These are phyloP conservation scores for Chaenodraco wilsoni DNA, from an alignment of 2,797 vertebrate genomes.

Conservation along the genomic window DNA sequence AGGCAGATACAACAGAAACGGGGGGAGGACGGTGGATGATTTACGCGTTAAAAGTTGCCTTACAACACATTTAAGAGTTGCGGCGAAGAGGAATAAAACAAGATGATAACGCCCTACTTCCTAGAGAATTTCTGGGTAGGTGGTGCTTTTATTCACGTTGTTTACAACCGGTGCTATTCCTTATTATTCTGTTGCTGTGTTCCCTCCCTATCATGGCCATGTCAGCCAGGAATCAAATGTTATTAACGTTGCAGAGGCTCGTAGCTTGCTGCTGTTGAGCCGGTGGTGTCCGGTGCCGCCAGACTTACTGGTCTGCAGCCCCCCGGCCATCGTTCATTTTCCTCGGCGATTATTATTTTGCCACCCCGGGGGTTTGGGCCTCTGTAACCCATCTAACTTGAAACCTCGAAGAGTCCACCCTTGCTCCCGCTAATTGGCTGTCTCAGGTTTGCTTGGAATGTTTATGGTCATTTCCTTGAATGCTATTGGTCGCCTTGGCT, in stretches of 20 bases:
- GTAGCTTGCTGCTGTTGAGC: background rate
- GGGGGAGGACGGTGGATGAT: constrained; percentile 79
- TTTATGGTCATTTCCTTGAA: constrained; percentile 63
- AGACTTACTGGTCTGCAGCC: constrained; percentile 22
- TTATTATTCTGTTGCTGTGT: constrained; percentile 55
- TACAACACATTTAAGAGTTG: constrained; percentile 50
- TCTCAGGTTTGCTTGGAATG: constrained; percentile 59
- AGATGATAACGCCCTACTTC: constrained; percentile 95
- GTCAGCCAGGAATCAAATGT: constrained; percentile 48
- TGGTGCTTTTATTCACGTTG: constrained; percentile 58
- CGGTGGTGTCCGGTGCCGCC: constrained; percentile 11
- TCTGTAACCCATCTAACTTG: constrained; percentile 77
- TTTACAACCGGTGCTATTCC: constrained; percentile 64
- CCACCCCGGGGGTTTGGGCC: constrained; percentile 82
- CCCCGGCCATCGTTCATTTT: constrained; percentile 55
- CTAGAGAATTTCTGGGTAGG: constrained; percentile 95
- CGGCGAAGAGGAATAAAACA: constrained; percentile 75
- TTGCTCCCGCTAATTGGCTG: constrained; percentile 70
- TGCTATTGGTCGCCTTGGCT: constrained; percentile 71
- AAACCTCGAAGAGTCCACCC: constrained; percentile 50
- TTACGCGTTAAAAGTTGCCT: constrained; percentile 67
- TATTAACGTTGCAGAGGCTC: constrained; percentile 11
- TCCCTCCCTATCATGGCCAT: constrained; percentile 57
- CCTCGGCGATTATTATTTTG: constrained; percentile 70
- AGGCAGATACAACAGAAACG: constrained; percentile 76